Evolutionary conservation across 2,113 vertebrate species (phyloP).

Genomic region (Scomber japonicus): DNA sequence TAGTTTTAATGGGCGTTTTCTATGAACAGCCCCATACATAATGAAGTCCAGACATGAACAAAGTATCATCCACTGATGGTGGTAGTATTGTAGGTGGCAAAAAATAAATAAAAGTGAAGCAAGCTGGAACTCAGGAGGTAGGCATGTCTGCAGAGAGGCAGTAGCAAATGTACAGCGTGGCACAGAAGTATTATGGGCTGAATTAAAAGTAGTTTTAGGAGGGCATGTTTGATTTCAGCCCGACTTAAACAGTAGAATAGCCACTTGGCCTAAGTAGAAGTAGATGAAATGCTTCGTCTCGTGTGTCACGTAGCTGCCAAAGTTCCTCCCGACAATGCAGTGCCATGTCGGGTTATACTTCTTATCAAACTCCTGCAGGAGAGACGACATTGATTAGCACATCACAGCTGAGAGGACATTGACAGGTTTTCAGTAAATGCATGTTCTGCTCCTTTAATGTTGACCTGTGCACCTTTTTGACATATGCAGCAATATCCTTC

Average conservation of each 20-base stretch:
- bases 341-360: constrained; percentile 99
- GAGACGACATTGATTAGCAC: background rate
- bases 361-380: constrained; percentile 96
- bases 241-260: constrained; percentile 98
- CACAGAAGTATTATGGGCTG: constrained; percentile 39
- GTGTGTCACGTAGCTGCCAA: constrained; percentile 98
- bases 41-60: constrained; percentile 85
- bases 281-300: constrained; percentile 99
- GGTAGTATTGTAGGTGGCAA: constrained; percentile 1
- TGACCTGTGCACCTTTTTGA: constrained; percentile 91
- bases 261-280: constrained; percentile 99
- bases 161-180: constrained; percentile 45
- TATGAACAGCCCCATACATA: constrained; percentile 44
- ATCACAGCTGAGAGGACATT: background rate
- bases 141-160: constrained; percentile 56
- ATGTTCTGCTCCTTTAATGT: background rate
- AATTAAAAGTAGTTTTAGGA: constrained; percentile 45
- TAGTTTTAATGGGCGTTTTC: constrained; percentile 79
- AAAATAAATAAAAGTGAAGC: constrained; percentile 9
- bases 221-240: constrained; percentile 83
- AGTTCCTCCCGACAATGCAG: constrained; percentile 99
- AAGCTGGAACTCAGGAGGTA: constrained; percentile 51
- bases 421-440: background rate
- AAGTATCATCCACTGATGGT: constrained; percentile 64
- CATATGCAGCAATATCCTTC: constrained; percentile 98